Base-by-base conservation (phyloP, 2,113 vertebrate species). In the Eptesicus fuscus region DNA sequence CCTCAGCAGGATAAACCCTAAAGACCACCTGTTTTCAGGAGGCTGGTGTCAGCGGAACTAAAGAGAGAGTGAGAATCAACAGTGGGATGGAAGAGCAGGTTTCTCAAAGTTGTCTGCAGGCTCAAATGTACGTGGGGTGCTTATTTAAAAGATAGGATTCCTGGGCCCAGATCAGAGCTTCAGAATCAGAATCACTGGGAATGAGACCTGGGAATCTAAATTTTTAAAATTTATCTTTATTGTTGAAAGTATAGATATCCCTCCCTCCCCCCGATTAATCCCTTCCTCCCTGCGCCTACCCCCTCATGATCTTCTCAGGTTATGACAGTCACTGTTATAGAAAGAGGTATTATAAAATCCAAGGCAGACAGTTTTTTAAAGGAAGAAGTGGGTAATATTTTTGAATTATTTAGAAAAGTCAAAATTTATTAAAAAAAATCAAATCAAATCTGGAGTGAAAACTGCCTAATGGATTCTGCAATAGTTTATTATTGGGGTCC, bases 131-230 rank as follows among this genome's bases (percentile, higher is more conserved):
- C 7, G 11, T 17, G 22, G 47, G 16, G 0, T 37, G 20, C 6
- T 63, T 1, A 1, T 14, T 16, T 35, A 35, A 35, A 85, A 35
- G 9, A 9, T 9, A 0, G 0, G 59, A 1, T 32, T 44, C 49
- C 42, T 28, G 30, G 18, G 23, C 35, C 35, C 14, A 7, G 17
- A 2, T 9, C 42, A 53, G 77, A 63, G 18, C 12, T 51, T 65
- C 23, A n/a, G 44, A 25, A 20, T 49, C 42, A 40, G 44, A 37
- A 11, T 18, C 30, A 22, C 78, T 35, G 7, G 2, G 8, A n/a
- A n/a, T 5, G 18, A 86, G 9, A n/a, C 11, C 32, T 7, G 9
- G 30, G n/a, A 47, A 9, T 65, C 51, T n/a, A 5, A 53, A 16
- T 28, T 77, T 37, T 37, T 1, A 11, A 1, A 25, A 61, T 61